These are phyloP conservation scores for Alectura lathami DNA, from an alignment of 2,113 vertebrate species.

Conservation along the genomic window DNA sequence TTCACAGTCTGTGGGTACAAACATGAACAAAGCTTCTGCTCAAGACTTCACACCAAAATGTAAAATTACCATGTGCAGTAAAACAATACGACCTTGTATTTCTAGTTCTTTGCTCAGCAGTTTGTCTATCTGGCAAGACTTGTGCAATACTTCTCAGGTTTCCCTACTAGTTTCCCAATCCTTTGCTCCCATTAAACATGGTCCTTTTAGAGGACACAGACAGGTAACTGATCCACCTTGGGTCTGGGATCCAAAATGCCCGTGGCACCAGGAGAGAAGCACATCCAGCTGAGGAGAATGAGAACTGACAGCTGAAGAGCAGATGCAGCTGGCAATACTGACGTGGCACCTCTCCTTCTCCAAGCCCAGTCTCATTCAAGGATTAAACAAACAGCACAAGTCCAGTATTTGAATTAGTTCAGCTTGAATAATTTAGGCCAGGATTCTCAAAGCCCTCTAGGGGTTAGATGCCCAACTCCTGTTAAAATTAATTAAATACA, in stretches of 20 bases:
- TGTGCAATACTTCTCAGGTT: not conserved
- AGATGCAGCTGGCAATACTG: not conserved
- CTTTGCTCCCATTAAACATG: not conserved
- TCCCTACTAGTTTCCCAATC: not conserved
- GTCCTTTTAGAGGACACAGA: not conserved
- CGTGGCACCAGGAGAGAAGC: not conserved
- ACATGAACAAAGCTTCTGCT: not conserved
- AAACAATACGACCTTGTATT: not conserved
- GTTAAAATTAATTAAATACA: constrained; percentile 11
- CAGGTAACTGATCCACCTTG: not conserved
- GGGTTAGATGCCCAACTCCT: not conserved
- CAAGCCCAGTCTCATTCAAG: not conserved
- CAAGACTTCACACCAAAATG: not conserved
- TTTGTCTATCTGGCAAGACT: not conserved
- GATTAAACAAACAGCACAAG: not conserved
- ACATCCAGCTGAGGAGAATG: not conserved
- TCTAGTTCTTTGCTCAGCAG: not conserved
- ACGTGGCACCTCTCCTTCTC: not conserved
- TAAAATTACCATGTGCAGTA: not conserved
- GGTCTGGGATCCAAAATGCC: not conserved
- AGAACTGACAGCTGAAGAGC: not conserved
- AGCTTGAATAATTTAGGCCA: constrained; percentile 18
- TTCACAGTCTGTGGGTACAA: not conserved
- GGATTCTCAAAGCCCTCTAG: not conserved
- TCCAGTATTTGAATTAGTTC: constrained; percentile 9